A percentile compares a stretch with the other conserved stretches of the same genome.
Evolutionary conservation across 1,140 invertebrate genomes (phyloP).

Genomic region (Orussus abietinus): DNA sequence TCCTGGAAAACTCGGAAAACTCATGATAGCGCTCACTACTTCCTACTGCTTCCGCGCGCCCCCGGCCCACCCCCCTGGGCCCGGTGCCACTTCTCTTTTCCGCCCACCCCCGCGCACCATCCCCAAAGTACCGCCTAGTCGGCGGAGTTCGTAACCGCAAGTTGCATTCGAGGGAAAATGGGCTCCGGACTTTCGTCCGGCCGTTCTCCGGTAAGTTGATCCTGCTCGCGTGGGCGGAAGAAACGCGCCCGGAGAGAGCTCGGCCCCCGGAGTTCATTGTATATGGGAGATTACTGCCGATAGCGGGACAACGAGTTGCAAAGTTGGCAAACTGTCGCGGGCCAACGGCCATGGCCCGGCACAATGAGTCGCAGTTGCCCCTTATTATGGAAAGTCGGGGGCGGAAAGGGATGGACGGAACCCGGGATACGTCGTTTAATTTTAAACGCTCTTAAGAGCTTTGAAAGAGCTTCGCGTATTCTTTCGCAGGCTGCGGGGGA

Average conservation of each 20-base stretch:
- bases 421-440: too few species aligned
- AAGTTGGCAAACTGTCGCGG: slow-evolving; percentile 15
- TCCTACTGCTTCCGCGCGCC: slow-evolving; percentile 3
- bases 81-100: slow-evolving; percentile 13
- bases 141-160: slow-evolving; percentile 30
- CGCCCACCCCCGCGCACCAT: slow-evolving; percentile 3
- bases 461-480: too few species aligned
- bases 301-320: slow-evolving; percentile 20
- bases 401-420: too few species aligned
- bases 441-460: too few species aligned
- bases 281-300: slow-evolving; percentile 22
- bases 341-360: slow-evolving; percentile 9
- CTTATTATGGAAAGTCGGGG: too few species aligned
- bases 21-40: slow-evolving; percentile 33
- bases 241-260: slow-evolving; percentile 1
- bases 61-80: slow-evolving; percentile 10
- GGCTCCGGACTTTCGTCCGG: slow-evolving; percentile 20
- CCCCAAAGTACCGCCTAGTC: slow-evolving; percentile 19
- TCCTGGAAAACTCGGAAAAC: slow-evolving; percentile 45
- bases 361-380: too few species aligned
- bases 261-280: slow-evolving; percentile 28
- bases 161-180: slow-evolving; percentile 34
- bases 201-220: slow-evolving; percentile 8
- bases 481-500: too few species aligned
- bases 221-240: slow-evolving; percentile 25